Conservation (phyloP, 2,888 invertebrate genomes). For the Acrobasis repandana region DNA sequence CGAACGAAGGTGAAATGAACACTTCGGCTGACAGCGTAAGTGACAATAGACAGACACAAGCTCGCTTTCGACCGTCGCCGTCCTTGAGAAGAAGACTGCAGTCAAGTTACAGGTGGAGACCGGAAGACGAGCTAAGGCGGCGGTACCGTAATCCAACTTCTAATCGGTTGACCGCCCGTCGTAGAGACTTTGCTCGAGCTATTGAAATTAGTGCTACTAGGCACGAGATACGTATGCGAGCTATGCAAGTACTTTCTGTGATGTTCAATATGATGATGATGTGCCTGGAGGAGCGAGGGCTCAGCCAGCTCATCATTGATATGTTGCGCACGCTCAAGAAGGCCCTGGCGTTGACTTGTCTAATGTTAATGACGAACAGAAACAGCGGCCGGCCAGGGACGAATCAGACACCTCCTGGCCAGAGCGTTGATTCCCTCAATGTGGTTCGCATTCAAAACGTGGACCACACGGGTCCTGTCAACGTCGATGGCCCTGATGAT, state of each 20-base stretch:
- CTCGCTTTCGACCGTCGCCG: conserved; percentile 44
- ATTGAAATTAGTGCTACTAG: conserved; percentile 72
- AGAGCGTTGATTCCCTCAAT: conserved; percentile 59
- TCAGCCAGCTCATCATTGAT: conserved; percentile 70
- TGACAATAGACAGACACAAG: conserved; percentile 35
- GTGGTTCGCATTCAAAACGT: conserved; percentile 69
- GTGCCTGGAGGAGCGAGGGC: conserved; percentile 73
- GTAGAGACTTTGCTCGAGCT: conserved; percentile 61
- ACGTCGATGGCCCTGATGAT: conserved; percentile 69
- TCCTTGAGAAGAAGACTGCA: conserved; percentile 55
- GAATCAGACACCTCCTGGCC: conserved; percentile 46
- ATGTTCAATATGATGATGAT: conserved; percentile 82
- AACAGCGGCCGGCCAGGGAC: conserved; percentile 46
- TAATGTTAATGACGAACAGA: conserved; percentile 74
- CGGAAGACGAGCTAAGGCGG: conserved; percentile 62
- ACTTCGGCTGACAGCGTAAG: conserved; percentile 38
- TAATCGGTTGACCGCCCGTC: conserved; percentile 55
- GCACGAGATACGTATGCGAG: conserved; percentile 76
- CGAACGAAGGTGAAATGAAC: conserved; percentile 38
- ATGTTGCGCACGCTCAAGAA: conserved; percentile 75
- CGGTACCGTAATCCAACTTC: conserved; percentile 50
- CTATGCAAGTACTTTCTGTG: conserved; percentile 76
- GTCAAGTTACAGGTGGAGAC: conserved; percentile 58
- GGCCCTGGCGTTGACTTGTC: conserved; percentile 72
- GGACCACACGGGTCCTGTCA: conserved; percentile 66